Conservation (phyloP, 2,888 invertebrate species). For the Ectropis crepuscularia region DNA sequence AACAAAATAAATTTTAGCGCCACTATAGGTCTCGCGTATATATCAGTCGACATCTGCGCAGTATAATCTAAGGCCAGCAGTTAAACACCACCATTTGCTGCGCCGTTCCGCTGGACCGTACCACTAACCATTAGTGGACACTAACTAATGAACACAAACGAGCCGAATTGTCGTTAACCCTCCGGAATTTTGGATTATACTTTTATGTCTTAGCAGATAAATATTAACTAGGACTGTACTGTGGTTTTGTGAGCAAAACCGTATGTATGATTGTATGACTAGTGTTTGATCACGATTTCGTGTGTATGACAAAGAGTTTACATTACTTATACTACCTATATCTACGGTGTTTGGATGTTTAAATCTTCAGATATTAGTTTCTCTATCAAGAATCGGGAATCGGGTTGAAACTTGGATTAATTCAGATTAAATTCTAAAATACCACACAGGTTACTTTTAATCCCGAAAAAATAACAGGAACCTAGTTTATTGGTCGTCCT, state of each 20-base stretch:
- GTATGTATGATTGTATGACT: background rate
- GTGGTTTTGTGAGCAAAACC: constrained; percentile 18
- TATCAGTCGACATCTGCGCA: constrained; percentile 27
- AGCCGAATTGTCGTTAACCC: constrained; percentile 48
- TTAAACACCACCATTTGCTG: constrained; percentile 67
- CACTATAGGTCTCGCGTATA: constrained; percentile 10
- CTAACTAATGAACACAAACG: constrained; percentile 78
- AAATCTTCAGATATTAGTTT: too few relatives aligned
- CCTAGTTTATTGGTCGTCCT: too few relatives aligned
- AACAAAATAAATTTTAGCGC: background rate
- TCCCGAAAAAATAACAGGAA: too few relatives aligned
- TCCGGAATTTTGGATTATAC: constrained; percentile 44
- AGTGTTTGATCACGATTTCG: background rate
- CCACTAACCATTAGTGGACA: constrained; percentile 72
- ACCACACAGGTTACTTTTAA: too few relatives aligned
- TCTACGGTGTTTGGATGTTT: too few relatives aligned
- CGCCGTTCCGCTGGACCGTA: constrained; percentile 64
- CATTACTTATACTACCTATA: too few relatives aligned
- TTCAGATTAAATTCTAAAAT: too few relatives aligned
- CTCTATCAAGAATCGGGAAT: too few relatives aligned
- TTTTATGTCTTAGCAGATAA: constrained; percentile 42
- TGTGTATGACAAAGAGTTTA: too few relatives aligned
- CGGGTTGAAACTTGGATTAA: too few relatives aligned
- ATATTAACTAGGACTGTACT: constrained; percentile 32
- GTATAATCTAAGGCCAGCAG: constrained; percentile 50